Evolutionary conservation across 1,140 invertebrate species (phyloP), one percentile per base, ranked within the genome.

Genomic region (Drosophila asahinai): DNA sequence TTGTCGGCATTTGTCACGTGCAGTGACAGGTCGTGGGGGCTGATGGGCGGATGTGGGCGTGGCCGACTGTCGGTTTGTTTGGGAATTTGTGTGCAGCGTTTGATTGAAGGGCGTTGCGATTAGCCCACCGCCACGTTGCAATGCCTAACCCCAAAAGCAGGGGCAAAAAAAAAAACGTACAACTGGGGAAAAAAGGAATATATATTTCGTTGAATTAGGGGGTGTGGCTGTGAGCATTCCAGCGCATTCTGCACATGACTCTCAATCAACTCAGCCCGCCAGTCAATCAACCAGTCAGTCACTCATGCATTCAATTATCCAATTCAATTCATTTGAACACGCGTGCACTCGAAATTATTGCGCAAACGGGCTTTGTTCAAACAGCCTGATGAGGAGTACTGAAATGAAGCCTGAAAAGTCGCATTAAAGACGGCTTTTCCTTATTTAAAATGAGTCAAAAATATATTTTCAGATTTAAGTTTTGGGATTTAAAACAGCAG

Each of bases 1-100:
- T 86, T 87, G 84, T 89, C 68, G 83, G 77, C 84, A 77, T 89
- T 89, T 87, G 84, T 89, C 86, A 84, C 78, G 66, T 79, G 73
- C 86, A 81, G 68, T 65, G 83, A 87, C 83, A 86, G 58, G 38
- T 64, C 36, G 68, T 54, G 73, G 72, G 63, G 42, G 42, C 33
- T 49, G 36, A 1, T 15, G 33, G 64, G 40, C 45, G 60, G 66
- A 66, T 55, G 65, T 25, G 59, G 59, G 60, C 43, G 60, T 58
- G 52, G 54, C 36, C 30, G 42, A 55, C 52, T 59, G 64, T 80
- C 77, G 77, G 65, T 75, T 78, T 75, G 84, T 78, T 77, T 87
- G 83, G 66, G 72, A 74, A 77, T 77, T 86, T 82, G 75, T 67
- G 75, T 74, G 78, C 76, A 55, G 67, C 67, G 64, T 84, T 89